These are phyloP conservation scores for Bombyx mandarina DNA, from an alignment of 1,140 invertebrate genomes.

Conservation along the genomic window DNA sequence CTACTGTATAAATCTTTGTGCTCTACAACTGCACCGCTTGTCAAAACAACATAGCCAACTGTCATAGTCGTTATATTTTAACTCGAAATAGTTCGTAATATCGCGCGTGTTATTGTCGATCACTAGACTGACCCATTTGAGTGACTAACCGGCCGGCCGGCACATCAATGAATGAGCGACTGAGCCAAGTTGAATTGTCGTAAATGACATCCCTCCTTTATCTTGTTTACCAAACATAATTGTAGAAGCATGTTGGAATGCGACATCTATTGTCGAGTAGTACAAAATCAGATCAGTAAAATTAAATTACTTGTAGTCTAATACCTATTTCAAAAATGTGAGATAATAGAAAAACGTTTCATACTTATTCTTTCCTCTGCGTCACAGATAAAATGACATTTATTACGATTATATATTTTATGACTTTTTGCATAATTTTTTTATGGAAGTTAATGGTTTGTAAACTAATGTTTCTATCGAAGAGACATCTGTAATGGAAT, in stretches of 20 bases:
- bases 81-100: conserved; percentile 9
- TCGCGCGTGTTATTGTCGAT: too few species aligned
- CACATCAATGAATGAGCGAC: conserved; percentile 39
- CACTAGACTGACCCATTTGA: conserved; percentile 8
- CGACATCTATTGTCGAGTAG: conserved; percentile 35
- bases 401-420: too few species aligned
- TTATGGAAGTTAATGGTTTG: too few species aligned
- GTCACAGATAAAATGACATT: too few species aligned
- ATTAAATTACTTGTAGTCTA: too few species aligned
- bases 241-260: not conserved
- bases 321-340: conserved; percentile 1
- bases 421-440: too few species aligned
- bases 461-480: too few species aligned
- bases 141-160: conserved; percentile 32
- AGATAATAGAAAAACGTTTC: not conserved
- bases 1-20: conserved; percentile 12
- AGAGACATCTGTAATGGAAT: too few species aligned
- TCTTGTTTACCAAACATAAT: conserved; percentile 22
- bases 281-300: not conserved
- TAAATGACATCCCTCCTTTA: conserved; percentile 32
- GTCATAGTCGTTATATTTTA: conserved; percentile 36
- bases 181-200: conserved; percentile 42
- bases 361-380: too few species aligned
- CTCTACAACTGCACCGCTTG: conserved; percentile 10
- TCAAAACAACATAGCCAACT: conserved; percentile 28